A percentile compares a stretch with the other conserved stretches of the same genome.
phyloP scores from a whole-genome alignment of 2,797 vertebrate species.

The Rousettus madagascariensis region DNA sequence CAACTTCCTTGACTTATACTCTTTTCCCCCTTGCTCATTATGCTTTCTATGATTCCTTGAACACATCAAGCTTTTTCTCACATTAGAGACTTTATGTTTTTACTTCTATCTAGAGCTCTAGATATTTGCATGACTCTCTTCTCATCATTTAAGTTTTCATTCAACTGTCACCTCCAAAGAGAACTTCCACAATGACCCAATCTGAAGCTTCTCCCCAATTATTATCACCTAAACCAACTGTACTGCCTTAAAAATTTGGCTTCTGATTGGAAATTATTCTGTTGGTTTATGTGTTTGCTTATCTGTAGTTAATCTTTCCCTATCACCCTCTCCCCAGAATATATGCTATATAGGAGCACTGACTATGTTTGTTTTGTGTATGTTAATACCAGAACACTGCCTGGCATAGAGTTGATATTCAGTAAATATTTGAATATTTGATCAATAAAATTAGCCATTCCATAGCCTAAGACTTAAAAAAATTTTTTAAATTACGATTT shows the following conservation, averaged over 20 bases:
- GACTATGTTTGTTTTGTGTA: neutral
- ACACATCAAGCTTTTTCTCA: neutral
- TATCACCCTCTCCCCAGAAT: neutral
- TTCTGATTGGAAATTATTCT: neutral
- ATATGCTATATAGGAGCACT: neutral
- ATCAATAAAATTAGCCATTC: neutral
- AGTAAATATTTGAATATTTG: neutral
- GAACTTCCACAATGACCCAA: neutral
- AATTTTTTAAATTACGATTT: no score
- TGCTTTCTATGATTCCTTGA: neutral
- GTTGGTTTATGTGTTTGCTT: neutral
- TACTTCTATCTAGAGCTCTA: neutral
- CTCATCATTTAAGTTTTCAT: neutral
- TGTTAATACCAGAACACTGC: neutral
- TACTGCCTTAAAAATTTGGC: neutral
- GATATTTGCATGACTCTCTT: neutral
- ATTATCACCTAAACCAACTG: neutral
- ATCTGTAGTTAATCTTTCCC: neutral
- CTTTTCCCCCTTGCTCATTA: neutral
- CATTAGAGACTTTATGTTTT: neutral
- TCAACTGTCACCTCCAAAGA: neutral
- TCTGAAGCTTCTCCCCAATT: neutral
- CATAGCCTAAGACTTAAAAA: no score
- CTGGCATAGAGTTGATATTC: neutral
- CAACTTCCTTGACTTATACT: neutral